A percentile compares a stretch with the other conserved stretches of the same genome.
These are phyloP conservation scores for Antheraea yamamai DNA, from an alignment of 2,888 invertebrate species.

Conservation along the genomic window DNA sequence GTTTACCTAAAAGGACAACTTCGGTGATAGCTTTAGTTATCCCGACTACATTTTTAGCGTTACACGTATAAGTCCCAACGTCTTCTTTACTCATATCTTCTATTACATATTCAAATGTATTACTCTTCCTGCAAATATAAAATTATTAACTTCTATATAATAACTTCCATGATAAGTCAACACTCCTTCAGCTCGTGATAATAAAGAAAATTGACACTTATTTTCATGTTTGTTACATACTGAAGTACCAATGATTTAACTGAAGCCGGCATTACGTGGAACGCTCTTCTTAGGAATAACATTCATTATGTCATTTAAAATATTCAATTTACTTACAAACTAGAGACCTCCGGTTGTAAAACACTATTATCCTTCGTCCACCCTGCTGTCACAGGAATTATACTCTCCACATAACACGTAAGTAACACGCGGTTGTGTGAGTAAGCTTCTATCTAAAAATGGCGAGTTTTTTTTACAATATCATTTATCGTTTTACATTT, in stretches of 20 bases:
- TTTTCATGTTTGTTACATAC: neutral
- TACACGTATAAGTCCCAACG: slow-evolving; percentile 59
- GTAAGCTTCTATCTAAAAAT: slow-evolving; percentile 55
- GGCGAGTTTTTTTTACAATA: neutral
- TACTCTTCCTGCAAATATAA: slow-evolving; percentile 61
- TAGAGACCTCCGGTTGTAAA: slow-evolving; percentile 45
- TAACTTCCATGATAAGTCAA: neutral
- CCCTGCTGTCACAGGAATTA: slow-evolving; percentile 82
- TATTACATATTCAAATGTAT: slow-evolving; percentile 60
- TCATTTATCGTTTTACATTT: no score
- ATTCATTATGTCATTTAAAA: neutral
- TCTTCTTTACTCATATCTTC: slow-evolving; percentile 56
- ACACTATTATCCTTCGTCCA: slow-evolving; percentile 71
- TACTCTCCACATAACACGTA: slow-evolving; percentile 83
- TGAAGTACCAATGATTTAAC: neutral
- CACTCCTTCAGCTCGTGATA: no score
- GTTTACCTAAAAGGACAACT: slow-evolving; percentile 54
- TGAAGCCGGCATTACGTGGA: no score
- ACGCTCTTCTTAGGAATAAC: no score
- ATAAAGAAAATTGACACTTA: no score
- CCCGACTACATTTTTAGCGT: slow-evolving; percentile 62
- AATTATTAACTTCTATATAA: neutral
- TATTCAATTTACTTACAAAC: slow-evolving; percentile 51
- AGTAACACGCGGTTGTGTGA: slow-evolving; percentile 76
- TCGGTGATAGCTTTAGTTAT: slow-evolving; percentile 42